Evolutionary conservation across 1,140 invertebrate species (phyloP).

Genomic region (Lucilia sericata): DNA sequence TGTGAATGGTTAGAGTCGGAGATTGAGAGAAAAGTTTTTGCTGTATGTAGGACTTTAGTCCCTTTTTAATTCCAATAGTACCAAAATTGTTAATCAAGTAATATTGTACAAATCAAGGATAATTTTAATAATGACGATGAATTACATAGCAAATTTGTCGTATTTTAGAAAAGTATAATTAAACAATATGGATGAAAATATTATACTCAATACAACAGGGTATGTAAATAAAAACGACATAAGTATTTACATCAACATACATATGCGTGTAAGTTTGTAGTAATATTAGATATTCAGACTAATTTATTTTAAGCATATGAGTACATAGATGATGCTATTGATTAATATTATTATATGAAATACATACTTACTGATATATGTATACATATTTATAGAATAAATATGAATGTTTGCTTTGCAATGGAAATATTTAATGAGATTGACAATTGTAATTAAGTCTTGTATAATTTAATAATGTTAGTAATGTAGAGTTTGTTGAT

Average conservation of each 20-base stretch:
- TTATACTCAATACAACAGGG: neutral
- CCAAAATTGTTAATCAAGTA: neutral
- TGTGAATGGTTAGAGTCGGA: too few relatives aligned
- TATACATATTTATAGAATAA: neutral
- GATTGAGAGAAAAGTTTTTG: too few relatives aligned
- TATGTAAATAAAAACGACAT: too few relatives aligned
- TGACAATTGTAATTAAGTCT: conserved; percentile 16
- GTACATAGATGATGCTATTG: neutral
- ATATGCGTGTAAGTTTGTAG: too few relatives aligned
- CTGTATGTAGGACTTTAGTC: too few relatives aligned
- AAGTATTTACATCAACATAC: too few relatives aligned
- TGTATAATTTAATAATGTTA: neutral
- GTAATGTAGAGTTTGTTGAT: too few relatives aligned
- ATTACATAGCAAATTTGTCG: neutral
- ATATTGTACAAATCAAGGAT: neutral
- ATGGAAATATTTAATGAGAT: conserved; percentile 17
- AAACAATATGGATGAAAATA: neutral
- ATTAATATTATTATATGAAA: too few relatives aligned
- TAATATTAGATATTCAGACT: neutral
- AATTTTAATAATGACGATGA: conserved; percentile 12
- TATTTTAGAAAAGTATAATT: neutral
- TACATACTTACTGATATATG: too few relatives aligned
- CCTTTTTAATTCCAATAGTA: neutral
- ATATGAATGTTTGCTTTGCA: neutral
- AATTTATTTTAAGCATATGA: conserved; percentile 7